Base-by-base conservation (phyloP, 2,113 vertebrate genomes). In the Gavialis gangeticus region DNA sequence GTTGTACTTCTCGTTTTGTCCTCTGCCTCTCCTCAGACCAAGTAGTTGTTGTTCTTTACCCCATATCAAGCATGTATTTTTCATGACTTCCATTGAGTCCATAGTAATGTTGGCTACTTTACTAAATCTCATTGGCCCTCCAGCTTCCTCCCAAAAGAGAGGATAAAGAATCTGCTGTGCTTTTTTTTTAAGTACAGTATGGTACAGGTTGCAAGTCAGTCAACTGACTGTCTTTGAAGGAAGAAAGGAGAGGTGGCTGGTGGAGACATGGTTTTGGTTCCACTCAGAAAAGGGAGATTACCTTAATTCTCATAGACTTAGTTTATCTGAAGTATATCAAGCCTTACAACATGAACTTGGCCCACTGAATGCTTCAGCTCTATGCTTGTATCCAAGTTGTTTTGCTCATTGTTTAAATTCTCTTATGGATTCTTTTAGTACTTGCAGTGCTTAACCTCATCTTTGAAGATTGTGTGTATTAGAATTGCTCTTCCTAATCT, bases 61-160 rank as follows among this genome's bases (percentile, higher is more conserved):
- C 34, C 34, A 25, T 73, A 46, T 73, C 69, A 73, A 73, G 24
- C 69, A 46, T 24, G 34, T 46, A 34, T 46, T 73, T 73, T 25
- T 46, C 34, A 19, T 46, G 30, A 24, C 46, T 34, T 37, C 6
- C 14, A 22, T 10, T 30, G 66, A 2, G 19, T 27, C 34, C 13
- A 3, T 3, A 59, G 30, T 16, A 30, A 60, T 73, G 67, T 71
- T 71, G 12, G 1, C 34, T 13, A 27, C 27, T 12, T 54, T 71
- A 37, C 69, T 73, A 73, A 67, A 1, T 4, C 14, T 3, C 91
- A 14, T 8, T 25, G 37, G 14, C 79, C 59, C 15, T 71, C 88
- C 21, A 13, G 3, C 46, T 0, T 71, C 80, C 59, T 84, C 3
- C 1, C 62, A 56, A n/a, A 79, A 82, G 25, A 66, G 1, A 0